Evolutionary conservation across 2,113 vertebrate species (phyloP).

Genomic region (Tamias sibiricus): DNA sequence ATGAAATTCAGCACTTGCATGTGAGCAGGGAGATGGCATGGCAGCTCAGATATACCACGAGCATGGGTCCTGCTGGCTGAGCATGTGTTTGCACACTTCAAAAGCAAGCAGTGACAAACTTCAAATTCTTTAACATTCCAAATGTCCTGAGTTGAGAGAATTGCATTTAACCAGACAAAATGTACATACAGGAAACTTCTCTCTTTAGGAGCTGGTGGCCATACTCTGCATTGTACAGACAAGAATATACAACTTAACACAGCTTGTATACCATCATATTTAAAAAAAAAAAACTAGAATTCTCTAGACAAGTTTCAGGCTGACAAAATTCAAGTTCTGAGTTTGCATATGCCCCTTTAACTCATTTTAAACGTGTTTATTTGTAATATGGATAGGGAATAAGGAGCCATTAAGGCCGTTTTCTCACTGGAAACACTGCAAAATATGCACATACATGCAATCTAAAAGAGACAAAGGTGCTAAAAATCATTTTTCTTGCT

Average conservation of each 20-base stretch:
- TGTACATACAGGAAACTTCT: conserved; percentile 79
- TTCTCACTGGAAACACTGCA: conserved; percentile 81
- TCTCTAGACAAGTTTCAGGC: conserved; percentile 82
- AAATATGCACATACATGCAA: conserved; percentile 77
- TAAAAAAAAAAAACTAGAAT: conserved; percentile 80
- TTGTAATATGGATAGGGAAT: conserved; percentile 80
- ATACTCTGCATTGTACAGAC: conserved; percentile 85
- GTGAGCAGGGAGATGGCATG: not conserved
- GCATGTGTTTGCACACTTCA: not conserved
- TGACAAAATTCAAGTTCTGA: conserved; percentile 83
- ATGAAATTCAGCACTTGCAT: not conserved
- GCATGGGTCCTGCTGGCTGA: too few relatives aligned
- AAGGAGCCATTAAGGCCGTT: conserved; percentile 81
- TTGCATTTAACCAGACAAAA: conserved; percentile 80
- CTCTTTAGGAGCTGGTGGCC: conserved; percentile 84
- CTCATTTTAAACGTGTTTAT: conserved; percentile 84
- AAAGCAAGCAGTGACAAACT: not conserved
- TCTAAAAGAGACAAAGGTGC: conserved; percentile 86
- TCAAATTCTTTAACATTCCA: conserved; percentile 72
- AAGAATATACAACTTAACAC: conserved; percentile 85
- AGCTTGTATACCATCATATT: conserved; percentile 86
- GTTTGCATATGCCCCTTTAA: conserved; percentile 80
- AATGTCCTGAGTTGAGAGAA: conserved; percentile 85
- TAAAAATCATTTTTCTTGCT: conserved; percentile 77
- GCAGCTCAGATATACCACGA: not conserved